Conservation (phyloP, 2,888 invertebrate species). For the Agapostemon virescens region DNA sequence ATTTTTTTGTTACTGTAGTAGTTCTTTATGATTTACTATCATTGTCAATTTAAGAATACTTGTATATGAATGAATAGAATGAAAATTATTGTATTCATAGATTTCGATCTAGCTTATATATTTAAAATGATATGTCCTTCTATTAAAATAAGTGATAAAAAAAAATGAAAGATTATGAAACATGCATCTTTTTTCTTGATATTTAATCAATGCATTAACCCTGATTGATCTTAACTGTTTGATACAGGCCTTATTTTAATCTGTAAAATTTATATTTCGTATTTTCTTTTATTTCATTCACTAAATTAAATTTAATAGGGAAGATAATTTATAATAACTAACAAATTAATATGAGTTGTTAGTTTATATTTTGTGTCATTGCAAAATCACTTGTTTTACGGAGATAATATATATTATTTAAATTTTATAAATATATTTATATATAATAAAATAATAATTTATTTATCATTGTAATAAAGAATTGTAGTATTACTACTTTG, state of each 20-base stretch:
- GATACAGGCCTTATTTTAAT: conserved; percentile 42
- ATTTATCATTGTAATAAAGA: conserved; percentile 60
- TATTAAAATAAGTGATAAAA: conserved; percentile 6
- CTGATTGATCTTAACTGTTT: conserved; percentile 45
- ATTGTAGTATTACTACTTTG: conserved; percentile 66
- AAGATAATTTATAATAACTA: conserved; percentile 68
- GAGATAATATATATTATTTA: conserved; percentile 63
- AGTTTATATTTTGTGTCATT: conserved; percentile 59
- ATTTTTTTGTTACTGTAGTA: conserved; percentile 46
- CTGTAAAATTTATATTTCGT: conserved; percentile 44
- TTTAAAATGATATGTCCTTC: neutral
- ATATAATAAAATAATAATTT: conserved; percentile 57
- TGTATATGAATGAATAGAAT: conserved; percentile 42
- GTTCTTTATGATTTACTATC: conserved; percentile 25
- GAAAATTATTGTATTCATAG: conserved; percentile 21
- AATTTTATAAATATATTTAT: conserved; percentile 63
- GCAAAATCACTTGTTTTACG: conserved; percentile 57
- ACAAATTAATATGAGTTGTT: conserved; percentile 63
- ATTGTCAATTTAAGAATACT: conserved; percentile 46
- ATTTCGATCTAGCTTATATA: conserved; percentile 15
- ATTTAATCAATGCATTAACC: conserved; percentile 70
- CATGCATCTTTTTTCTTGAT: conserved; percentile 66
- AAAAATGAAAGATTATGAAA: conserved; percentile 15
- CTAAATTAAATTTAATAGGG: conserved; percentile 69
- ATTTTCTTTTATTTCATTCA: conserved; percentile 32